Percentiles rank a stretch among this genome's conserved stretches.
phyloP scores from a whole-genome alignment of 2,888 invertebrate genomes.

The Rhogogaster chlorosoma region DNA sequence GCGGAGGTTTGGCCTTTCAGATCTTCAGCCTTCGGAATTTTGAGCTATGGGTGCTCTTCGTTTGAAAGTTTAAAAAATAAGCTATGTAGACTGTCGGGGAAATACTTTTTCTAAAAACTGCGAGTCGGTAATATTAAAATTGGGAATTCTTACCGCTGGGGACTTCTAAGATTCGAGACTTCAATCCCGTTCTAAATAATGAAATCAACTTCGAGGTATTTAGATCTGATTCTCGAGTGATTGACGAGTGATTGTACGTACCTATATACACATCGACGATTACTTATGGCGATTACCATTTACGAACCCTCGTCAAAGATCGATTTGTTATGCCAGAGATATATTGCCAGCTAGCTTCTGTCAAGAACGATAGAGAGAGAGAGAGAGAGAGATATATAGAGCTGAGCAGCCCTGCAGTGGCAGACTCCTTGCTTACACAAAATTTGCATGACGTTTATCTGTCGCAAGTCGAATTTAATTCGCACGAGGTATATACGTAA shows the following conservation, averaged over 20 bases:
- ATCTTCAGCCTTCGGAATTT: too few species aligned
- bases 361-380: not conserved
- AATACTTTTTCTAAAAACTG: too few species aligned
- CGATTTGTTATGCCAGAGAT: constrained; percentile 2
- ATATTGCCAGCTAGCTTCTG: not conserved
- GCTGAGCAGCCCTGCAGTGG: not conserved
- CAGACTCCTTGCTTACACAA: constrained; percentile 25
- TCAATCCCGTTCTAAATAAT: too few species aligned
- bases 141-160: too few species aligned
- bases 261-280: not conserved
- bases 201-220: not conserved
- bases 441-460: constrained; percentile 34
- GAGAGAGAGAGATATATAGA: not conserved
- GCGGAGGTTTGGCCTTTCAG: too few species aligned
- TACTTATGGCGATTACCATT: not conserved
- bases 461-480: constrained; percentile 8
- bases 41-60: too few species aligned
- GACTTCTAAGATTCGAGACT: too few species aligned
- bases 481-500: not conserved
- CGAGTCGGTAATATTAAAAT: too few species aligned
- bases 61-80: too few species aligned
- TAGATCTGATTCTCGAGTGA: not conserved
- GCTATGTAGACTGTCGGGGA: too few species aligned
- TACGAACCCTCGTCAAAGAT: constrained; percentile 15
- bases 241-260: not conserved